Evolutionary conservation across 2,888 invertebrate species (phyloP), one percentile per base, ranked within the genome.

Genomic region (Caenorhabditis sp.): DNA sequence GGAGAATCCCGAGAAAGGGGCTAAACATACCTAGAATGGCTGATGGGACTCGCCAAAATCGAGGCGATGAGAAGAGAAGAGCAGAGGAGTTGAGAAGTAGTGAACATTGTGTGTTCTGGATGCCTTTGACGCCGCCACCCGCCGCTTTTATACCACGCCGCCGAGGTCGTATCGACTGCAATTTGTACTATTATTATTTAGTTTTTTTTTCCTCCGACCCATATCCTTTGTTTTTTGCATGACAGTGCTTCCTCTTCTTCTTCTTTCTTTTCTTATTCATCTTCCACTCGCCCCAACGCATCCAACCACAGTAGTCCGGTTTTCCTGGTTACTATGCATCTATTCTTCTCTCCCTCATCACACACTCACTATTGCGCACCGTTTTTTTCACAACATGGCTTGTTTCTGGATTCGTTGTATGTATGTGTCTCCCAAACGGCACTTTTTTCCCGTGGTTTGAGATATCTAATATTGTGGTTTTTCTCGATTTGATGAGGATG

Each of bases 131-230:
- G 47, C 47, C 73, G 47, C 8, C 59, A 47, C 51, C 68, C 56
- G 35, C 22, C 35, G 77, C 82, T 82, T 82, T 73, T 82, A 82
- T 82, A 82, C 82, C n/a, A 38, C 47, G 41, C 63, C 73, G 41
- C 31, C 63, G 77, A 82, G 82, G 82, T 82, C 82, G 82, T 77
- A 82, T 81, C 77, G 44, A 77, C 77, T 73, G 61, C 68, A 61
- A 82, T 73, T 82, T 73, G 72, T 82, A 82, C 77, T 82, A 82
- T 82, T 82, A 82, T 82, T 82, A 82, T 82, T 82, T 68, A 73
- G 73, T 69, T 82, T 82, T 77, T 69, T 82, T 82, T 69, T 82
- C 75, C 63, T 73, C 80, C 82, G 82, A 77, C 82, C 82, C 77
- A 82, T 73, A 68, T 77, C 68, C 70, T 66, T 76, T 76, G 76